Conservation (phyloP, 2,888 invertebrate genomes). For the Gymnocheta viridis region DNA sequence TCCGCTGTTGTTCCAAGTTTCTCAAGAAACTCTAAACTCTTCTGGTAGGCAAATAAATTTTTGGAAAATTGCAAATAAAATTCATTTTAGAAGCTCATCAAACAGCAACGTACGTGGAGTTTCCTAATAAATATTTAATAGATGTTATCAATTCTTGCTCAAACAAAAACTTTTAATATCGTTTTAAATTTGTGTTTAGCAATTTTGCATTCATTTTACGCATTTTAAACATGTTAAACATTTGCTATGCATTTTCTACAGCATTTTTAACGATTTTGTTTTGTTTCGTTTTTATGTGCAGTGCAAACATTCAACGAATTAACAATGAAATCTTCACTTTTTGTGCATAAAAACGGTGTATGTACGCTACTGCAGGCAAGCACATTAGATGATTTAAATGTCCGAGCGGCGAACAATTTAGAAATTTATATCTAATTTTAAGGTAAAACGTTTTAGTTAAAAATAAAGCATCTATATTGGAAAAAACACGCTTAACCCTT, state of each 20-base stretch:
- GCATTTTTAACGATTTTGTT: constrained; percentile 27
- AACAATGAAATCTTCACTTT: constrained; percentile 38
- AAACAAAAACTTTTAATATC: constrained; percentile 18
- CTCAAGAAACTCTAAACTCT: background rate
- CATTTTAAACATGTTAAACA: constrained; percentile 54
- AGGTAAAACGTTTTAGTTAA: no score
- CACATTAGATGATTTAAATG: no score
- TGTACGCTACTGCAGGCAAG: background rate
- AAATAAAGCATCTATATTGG: no score
- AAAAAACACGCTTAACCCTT: no score
- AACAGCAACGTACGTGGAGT: background rate
- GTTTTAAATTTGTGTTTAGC: constrained; percentile 21
- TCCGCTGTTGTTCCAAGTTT: background rate
- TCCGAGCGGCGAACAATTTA: background rate
- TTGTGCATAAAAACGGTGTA: constrained; percentile 2
- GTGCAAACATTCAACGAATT: constrained; percentile 31
- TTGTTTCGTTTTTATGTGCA: constrained; percentile 28
- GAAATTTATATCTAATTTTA: no score
- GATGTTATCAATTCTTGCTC: constrained; percentile 27
- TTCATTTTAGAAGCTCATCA: constrained; percentile 27
- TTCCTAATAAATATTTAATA: constrained; percentile 24
- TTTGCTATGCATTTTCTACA: constrained; percentile 29
- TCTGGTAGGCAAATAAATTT: background rate
- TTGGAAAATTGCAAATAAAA: constrained; percentile 13
- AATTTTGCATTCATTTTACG: constrained; percentile 50